phyloP scores from a whole-genome alignment of 2,113 vertebrate species.

The Oryzias woworae region DNA sequence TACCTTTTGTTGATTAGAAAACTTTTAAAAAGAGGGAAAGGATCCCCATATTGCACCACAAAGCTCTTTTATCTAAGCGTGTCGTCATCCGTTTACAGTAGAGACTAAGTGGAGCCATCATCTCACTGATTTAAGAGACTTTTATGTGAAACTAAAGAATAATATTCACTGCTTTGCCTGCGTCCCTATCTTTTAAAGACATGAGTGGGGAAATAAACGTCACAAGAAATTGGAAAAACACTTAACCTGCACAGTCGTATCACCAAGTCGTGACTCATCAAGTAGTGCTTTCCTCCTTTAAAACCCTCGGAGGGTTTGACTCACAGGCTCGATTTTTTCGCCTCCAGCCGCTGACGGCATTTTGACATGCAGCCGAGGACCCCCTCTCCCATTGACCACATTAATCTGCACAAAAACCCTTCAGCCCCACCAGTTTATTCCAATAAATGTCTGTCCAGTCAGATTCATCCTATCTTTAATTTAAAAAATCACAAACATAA shows the following conservation, averaged over 20 bases:
- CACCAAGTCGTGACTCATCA: slow-evolving; percentile 23
- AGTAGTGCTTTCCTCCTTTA: slow-evolving; percentile 15
- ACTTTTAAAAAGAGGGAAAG: too few relatives aligned
- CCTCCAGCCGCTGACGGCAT: slow-evolving; percentile 13
- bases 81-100: not conserved
- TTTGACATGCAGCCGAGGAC: slow-evolving; percentile 28
- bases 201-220: slow-evolving; percentile 13
- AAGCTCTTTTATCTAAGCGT: not conserved
- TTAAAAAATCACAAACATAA: slow-evolving; percentile 70
- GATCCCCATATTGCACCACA: too few relatives aligned
- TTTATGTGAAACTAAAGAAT: not conserved
- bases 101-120: not conserved
- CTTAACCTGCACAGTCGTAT: slow-evolving; percentile 9
- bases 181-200: not conserved
- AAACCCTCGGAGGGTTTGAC: slow-evolving; percentile 6
- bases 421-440: slow-evolving; percentile 43
- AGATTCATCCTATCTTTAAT: slow-evolving; percentile 65
- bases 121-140: not conserved
- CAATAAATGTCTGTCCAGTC: slow-evolving; percentile 53
- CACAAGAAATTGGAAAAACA: slow-evolving; percentile 21
- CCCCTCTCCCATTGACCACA: slow-evolving; percentile 9
- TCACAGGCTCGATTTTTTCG: slow-evolving; percentile 25
- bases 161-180: not conserved
- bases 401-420: slow-evolving; percentile 26
- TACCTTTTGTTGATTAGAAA: too few relatives aligned